Percentiles rank a stretch among this genome's conserved stretches.
phyloP scores from a whole-genome alignment of 2,888 invertebrate genomes.

The Anthophora plumipes region DNA sequence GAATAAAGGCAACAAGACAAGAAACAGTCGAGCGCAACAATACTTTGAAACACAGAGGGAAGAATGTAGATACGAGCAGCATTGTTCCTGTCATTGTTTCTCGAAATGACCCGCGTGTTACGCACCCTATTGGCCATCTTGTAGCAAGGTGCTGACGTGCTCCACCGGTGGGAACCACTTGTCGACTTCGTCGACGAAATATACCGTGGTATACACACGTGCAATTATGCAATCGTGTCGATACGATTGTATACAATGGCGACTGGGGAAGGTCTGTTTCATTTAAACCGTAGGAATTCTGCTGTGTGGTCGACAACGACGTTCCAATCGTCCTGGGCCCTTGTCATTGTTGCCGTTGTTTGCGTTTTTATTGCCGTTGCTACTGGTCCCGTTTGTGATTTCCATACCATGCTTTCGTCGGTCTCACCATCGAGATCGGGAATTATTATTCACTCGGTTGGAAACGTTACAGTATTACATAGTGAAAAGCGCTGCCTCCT shows the following conservation, averaged over 20 bases:
- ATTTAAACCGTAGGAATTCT: constrained; percentile 81
- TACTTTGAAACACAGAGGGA: neutral
- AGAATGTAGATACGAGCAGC: constrained; percentile 29
- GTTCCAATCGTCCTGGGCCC: constrained; percentile 49
- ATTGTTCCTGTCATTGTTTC: constrained; percentile 61
- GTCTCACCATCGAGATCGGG: constrained; percentile 61
- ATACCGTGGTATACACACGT: constrained; percentile 9
- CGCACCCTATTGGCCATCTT: constrained; percentile 51
- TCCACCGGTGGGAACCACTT: constrained; percentile 83
- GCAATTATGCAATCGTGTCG: constrained; percentile 35
- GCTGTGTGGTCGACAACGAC: constrained; percentile 11
- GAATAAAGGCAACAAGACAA: constrained; percentile 17
- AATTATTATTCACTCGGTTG: constrained; percentile 82
- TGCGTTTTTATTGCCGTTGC: constrained; percentile 53
- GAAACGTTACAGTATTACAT: constrained; percentile 83
- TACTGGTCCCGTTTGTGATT: constrained; percentile 37
- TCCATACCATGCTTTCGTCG: constrained; percentile 30
- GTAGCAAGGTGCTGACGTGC: constrained; percentile 67
- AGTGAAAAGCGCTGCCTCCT: constrained; percentile 72
- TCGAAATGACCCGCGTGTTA: constrained; percentile 65
- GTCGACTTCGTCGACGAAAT: constrained; percentile 73
- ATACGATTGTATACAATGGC: constrained; percentile 34
- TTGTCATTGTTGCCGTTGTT: constrained; percentile 64
- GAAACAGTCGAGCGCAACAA: constrained; percentile 3
- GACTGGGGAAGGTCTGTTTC: constrained; percentile 61